Base-by-base conservation (phyloP, 2,888 invertebrate species). In the Protophormia terraenovae region DNA sequence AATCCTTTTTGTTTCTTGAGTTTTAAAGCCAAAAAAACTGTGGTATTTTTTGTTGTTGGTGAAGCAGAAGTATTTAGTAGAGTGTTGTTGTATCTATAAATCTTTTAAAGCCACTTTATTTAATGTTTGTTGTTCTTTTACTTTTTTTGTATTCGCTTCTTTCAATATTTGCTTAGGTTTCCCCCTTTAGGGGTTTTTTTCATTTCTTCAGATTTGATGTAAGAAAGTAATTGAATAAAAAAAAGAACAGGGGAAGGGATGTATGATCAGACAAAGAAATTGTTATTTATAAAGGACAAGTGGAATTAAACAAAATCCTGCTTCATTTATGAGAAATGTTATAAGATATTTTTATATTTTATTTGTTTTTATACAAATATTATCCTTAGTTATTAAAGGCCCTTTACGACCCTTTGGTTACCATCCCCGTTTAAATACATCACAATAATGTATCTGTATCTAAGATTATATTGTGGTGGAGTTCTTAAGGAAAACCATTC, bases 61-160 rank as follows among this genome's bases (percentile, higher is more conserved):
- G n/a, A n/a, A n/a, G n/a, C n/a, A n/a, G n/a, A n/a, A n/a, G 32
- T 53, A 22, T 10, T 24, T 55, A 27, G 14, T 55, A 14, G 22
- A 27, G 27, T 53, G 67, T 76, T 67, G 53, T 62, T 60, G 45
- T 85, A 81, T 73, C 81, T 81, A 82, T 85, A 85, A 81, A 85
- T 82, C 84, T 85, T 81, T 81, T 77, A 82, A 81, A 55, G 73
- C 78, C 84, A 77, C 64, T 73, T 72, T 73, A 67, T 72, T 58
- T 45, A 32, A 73, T 79, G 73, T 83, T 73, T 67, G 55, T 60
- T 73, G 55, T 66, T 77, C n/a, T n/a, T n/a, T n/a, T n/a, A n/a
- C n/a, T n/a, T 58, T 53, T 27, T 10, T 67, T 77, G 66, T 27
- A 38, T 38, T 27, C 32, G 55, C 53, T 41, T 10, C 5, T 38